phyloP scores from a whole-genome alignment of 37 sponge, comb jelly and placozoan species.

The Agelas oroides region DNA sequence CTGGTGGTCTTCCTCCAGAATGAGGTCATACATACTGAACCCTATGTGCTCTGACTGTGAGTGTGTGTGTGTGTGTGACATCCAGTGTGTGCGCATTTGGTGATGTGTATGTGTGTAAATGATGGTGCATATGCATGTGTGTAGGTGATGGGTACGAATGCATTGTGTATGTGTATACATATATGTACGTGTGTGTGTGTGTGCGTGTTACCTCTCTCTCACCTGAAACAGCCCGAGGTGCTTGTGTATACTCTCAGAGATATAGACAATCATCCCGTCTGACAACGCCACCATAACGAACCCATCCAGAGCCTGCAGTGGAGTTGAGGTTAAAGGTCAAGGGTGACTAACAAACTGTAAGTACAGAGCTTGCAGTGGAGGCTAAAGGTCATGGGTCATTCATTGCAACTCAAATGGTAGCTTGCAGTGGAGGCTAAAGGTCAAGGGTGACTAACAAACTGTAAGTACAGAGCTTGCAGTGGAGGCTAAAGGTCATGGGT shows the following conservation, averaged over 20 bases:
- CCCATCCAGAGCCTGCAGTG: constrained; percentile 45
- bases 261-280: constrained; percentile 51
- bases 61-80: background rate
- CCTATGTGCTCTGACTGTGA: constrained; percentile 69
- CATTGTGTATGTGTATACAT: background rate
- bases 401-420: no score
- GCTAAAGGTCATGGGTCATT: no score
- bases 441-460: no score
- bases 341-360: background rate
- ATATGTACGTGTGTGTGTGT: background rate
- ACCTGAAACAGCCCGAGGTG: constrained; percentile 66
- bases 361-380: background rate
- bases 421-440: no score
- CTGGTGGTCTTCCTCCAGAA: constrained; percentile 49
- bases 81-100: no score
- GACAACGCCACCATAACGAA: constrained; percentile 31
- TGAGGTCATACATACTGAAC: constrained; percentile 42
- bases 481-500: no score
- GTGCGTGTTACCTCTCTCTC: background rate
- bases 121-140: background rate
- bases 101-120: background rate
- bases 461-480: no score
- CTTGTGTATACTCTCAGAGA: constrained; percentile 66
- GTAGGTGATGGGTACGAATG: constrained; percentile 4
- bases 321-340: no score